Evolutionary conservation across 2,113 vertebrate genomes (phyloP), one percentile per base, ranked within the genome.

Genomic region (Phrynosoma platyrhinos): DNA sequence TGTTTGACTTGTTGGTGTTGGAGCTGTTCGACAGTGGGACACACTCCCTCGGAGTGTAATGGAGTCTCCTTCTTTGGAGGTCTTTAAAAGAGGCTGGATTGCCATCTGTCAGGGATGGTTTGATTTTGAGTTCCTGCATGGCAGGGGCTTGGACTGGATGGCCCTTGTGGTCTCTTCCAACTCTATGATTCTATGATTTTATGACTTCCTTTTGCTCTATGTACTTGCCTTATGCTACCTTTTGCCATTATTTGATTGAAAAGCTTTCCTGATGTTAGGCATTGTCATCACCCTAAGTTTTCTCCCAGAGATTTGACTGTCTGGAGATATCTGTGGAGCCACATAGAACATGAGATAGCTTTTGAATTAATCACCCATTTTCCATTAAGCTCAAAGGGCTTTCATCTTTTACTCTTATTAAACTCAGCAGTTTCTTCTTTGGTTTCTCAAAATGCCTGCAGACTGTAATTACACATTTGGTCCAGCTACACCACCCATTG

Each of bases 381-480:
- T 89, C 62, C 83, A 32, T 86, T 86, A 83, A 83, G 74, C 47
- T 83, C 74, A 58, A 76, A 82, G 32, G 9, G 27, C 88, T 86
- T 90, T 86, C 84, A 86, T 90, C 79, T 83, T 83, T 78, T 76
- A 25, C 79, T 77, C 53, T 90, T 86, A 83, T 86, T 86, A 83
- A 83, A 86, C 79, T 79, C 74, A 82, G 27, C 69, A n/a, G 53
- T 42, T 83, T n/a, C 55, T 71, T 58, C 16, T 69, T 69, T 78
- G 30, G 78, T 55, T 71, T 69, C 79, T 47, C 23, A 58, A 52
- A 69, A n/a, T 86, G 79, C 80, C 79, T 62, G 64, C 2, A 25
- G 79, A 86, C 21, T 62, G 76, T 86, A 83, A 82, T 79, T 78
- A 86, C 52, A 83, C 77, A 58, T 86, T 79, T 78, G 69, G 72